Evolutionary conservation across 2,888 invertebrate genomes (phyloP).

Genomic region (Tyria jacobaeae): DNA sequence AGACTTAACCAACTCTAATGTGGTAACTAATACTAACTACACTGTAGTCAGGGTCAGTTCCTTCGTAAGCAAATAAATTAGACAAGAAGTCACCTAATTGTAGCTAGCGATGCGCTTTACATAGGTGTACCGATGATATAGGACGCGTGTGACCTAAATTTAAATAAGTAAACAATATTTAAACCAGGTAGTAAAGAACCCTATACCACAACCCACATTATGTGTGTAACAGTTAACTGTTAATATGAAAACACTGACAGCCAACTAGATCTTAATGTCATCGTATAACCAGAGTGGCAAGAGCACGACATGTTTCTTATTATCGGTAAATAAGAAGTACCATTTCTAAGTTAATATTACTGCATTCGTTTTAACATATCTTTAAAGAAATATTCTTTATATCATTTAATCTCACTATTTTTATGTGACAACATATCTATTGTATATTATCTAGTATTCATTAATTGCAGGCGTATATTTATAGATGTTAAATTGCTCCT

Average conservation of each 20-base stretch:
- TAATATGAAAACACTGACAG: constrained; percentile 3
- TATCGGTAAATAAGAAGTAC: constrained; percentile 5
- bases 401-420: background rate
- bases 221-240: background rate
- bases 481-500: constrained; percentile 17
- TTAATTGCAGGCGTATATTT: constrained; percentile 8
- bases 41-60: background rate
- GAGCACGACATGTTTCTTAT: constrained; percentile 10
- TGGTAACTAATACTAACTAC: background rate
- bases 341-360: background rate
- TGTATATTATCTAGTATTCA: constrained; percentile 4
- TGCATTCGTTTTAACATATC: background rate
- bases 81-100: background rate
- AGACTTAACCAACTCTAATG: background rate
- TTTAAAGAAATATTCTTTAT: constrained; percentile 3
- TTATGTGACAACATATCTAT: constrained; percentile 18
- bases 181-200: background rate
- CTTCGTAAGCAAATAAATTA: background rate
- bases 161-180: no score
- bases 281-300: constrained; percentile 11
- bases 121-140: background rate
- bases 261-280: constrained; percentile 34
- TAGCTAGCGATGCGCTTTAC: no score
- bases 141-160: background rate
- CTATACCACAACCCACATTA: background rate